Evolutionary conservation across 1,140 invertebrate species (phyloP).

Genomic region (Brachionus angularis): DNA sequence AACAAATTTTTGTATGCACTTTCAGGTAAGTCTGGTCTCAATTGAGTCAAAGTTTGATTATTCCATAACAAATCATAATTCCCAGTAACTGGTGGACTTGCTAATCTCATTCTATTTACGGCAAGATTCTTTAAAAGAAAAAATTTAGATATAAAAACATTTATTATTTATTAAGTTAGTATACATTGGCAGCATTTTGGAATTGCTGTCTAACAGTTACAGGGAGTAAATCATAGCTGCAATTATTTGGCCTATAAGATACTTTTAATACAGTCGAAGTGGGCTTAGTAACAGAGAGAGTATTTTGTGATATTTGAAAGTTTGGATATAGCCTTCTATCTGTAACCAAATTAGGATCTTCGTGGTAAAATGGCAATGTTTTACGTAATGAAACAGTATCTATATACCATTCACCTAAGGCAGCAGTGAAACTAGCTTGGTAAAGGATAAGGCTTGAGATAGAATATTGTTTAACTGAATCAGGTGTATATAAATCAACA

Average conservation of each 20-base stretch:
- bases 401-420: background rate
- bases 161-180: background rate
- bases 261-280: background rate
- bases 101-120: background rate
- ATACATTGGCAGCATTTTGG: background rate
- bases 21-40: too few relatives aligned
- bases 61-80: constrained; percentile 4
- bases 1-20: background rate
- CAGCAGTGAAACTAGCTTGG: background rate
- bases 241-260: constrained; percentile 38
- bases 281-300: constrained; percentile 1
- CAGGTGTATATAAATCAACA: background rate
- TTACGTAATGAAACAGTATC: constrained; percentile 31
- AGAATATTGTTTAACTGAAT: background rate
- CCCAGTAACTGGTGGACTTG: constrained; percentile 28
- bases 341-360: background rate
- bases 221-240: background rate
- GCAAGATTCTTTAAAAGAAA: background rate
- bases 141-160: background rate
- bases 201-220: background rate
- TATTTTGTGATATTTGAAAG: constrained; percentile 12
- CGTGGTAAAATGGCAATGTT: background rate
- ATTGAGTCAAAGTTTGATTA: constrained; percentile 8
- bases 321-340: constrained; percentile 9
- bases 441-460: too few relatives aligned